A percentile compares a stretch with the other conserved stretches of the same genome.
phyloP scores from a whole-genome alignment of 2,797 vertebrate species.

The Bovichtus diacanthus region DNA sequence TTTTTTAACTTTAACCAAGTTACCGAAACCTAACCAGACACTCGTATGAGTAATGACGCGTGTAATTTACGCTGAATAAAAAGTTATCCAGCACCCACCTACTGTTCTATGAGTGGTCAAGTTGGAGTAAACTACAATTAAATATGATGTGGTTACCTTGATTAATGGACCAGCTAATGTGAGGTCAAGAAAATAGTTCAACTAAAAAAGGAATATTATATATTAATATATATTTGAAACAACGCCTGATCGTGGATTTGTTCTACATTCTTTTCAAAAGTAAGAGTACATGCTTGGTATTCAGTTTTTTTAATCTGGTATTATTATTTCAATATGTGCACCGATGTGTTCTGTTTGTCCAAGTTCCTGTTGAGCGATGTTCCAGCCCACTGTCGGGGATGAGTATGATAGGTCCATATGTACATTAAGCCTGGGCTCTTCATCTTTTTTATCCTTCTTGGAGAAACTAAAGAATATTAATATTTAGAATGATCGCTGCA shows the following conservation, averaged over 20 bases:
- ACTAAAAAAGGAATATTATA: too few species aligned
- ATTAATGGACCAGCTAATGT: background rate
- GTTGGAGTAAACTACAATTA: background rate
- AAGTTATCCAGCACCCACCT: too few species aligned
- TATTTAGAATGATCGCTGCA: slow-evolving; percentile 49
- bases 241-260: too few species aligned
- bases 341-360: background rate
- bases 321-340: slow-evolving; percentile 4
- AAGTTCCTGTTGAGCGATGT: background rate
- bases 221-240: too few species aligned
- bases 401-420: background rate
- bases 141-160: background rate
- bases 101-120: background rate
- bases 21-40: background rate
- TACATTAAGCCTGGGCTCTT: slow-evolving; percentile 12
- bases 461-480: slow-evolving; percentile 54
- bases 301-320: too few species aligned
- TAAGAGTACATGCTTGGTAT: too few species aligned
- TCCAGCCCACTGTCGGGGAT: background rate
- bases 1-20: background rate
- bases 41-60: too few species aligned
- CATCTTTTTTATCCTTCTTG: background rate
- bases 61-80: background rate
- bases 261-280: too few species aligned
- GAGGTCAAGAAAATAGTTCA: too few species aligned